Base-by-base conservation (phyloP, 2,113 vertebrate genomes). In the Elanoides forficatus region DNA sequence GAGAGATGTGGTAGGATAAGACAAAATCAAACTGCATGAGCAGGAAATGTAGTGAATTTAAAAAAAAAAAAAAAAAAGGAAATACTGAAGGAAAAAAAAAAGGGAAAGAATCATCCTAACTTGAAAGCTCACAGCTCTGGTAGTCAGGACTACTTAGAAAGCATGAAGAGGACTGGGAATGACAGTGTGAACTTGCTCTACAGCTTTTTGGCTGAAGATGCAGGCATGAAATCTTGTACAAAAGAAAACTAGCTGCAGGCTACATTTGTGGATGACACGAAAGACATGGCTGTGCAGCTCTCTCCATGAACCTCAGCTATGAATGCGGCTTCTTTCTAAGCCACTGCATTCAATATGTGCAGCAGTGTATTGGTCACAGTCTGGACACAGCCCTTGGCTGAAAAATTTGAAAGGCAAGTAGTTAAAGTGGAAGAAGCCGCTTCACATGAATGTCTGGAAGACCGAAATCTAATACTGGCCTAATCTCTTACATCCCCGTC, bases 311-410 rank as follows among this genome's bases (percentile, higher is more conserved):
- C 22, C 21, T 45, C 59, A 32, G 59, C 73, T 55, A 15, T 55
- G 78, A 89, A 84, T 15, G n/a, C 7, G 1, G 59, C 73, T 75
- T 52, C 60, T 71, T 53, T 43, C 90, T 93, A 76, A 95, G 80
- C 59, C 58, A 11, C 56, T 78, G 63, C 48, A 70, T 73, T 91
- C 84, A 81, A 5, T 34, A 29, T 10, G 53, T 91, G 86, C 73
- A 59, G 65, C 34, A 59, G 59, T 20, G 32, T 90, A 53, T 94
- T 84, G 86, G 90, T 93, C 94, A 96, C 95, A 94, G 82, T 90
- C 91, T 95, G 82, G 68, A 68, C 29, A 30, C 81, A 85, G 89
- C 48, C 58, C 63, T 84, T 65, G 73, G 82, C 79, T 94, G 70
- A 78, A 48, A 50, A 40, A 55, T 53, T 55, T 90, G 81, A 78